Evolutionary conservation across 2,113 vertebrate genomes (phyloP).

Genomic region (Oophaga pumilio): DNA sequence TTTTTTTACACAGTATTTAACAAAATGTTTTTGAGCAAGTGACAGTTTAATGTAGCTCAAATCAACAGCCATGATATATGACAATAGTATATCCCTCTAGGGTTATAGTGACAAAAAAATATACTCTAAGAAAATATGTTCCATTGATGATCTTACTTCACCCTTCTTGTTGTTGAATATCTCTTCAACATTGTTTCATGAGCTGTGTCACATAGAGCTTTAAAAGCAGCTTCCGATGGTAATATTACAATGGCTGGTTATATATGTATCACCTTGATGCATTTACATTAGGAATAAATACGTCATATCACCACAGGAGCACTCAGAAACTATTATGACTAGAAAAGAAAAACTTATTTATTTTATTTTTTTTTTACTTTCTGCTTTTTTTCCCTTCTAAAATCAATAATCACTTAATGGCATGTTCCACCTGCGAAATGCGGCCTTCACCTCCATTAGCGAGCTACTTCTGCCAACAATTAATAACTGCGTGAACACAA

Average conservation of each 20-base stretch:
- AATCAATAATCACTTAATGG: slow-evolving; percentile 56
- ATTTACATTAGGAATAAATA: slow-evolving; percentile 27
- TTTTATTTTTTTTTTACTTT: slow-evolving; percentile 1
- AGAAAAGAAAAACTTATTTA: slow-evolving; percentile 27
- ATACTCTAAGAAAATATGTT: neutral
- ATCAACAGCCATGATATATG: neutral
- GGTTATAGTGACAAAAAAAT: neutral
- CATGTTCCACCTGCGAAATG: slow-evolving; percentile 51
- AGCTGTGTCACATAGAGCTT: neutral
- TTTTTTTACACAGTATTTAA: no score
- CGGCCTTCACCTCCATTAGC: slow-evolving; percentile 55
- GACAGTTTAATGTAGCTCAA: neutral
- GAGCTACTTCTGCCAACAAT: slow-evolving; percentile 53
- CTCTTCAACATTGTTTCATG: slow-evolving; percentile 12
- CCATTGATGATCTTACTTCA: neutral
- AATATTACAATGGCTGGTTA: neutral
- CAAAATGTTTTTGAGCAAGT: neutral
- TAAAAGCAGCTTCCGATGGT: slow-evolving; percentile 10
- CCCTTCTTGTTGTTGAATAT: neutral
- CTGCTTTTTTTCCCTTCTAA: slow-evolving; percentile 40
- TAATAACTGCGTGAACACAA: slow-evolving; percentile 51
- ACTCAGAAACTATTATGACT: slow-evolving; percentile 28
- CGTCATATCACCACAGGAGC: slow-evolving; percentile 27
- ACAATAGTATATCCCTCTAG: neutral
- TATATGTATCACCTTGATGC: slow-evolving; percentile 10